phyloP scores from a whole-genome alignment of 2,113 vertebrate species.

The Malurus elegans region DNA sequence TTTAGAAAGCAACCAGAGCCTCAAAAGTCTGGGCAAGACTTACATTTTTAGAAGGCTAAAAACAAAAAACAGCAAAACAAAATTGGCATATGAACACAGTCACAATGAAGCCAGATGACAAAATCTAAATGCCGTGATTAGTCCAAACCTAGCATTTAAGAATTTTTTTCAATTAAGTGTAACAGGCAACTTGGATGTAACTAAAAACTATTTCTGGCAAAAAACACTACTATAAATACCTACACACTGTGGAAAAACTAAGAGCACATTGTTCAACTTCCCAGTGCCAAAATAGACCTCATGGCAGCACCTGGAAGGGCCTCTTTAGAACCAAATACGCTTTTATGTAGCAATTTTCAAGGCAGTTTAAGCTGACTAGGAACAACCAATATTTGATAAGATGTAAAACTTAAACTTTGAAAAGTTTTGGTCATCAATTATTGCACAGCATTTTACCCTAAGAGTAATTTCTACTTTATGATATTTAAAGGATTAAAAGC shows the following conservation, averaged over 20 bases:
- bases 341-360: background rate
- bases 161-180: background rate
- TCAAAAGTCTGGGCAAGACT: constrained; percentile 23
- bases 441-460: background rate
- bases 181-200: constrained; percentile 26
- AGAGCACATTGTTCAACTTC: constrained; percentile 11
- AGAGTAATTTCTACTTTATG: background rate
- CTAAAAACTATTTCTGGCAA: background rate
- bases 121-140: constrained; percentile 20
- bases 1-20: constrained; percentile 68
- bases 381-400: background rate
- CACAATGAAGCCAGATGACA: background rate
- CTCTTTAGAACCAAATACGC: background rate
- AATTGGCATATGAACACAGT: background rate
- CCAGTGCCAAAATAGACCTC: constrained; percentile 21
- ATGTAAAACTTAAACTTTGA: background rate
- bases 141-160: constrained; percentile 36
- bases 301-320: background rate
- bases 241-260: background rate
- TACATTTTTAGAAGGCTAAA: constrained; percentile 36
- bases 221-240: constrained; percentile 39
- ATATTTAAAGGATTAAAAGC: background rate
- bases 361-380: background rate
- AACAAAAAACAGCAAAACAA: background rate
- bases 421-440: background rate